Evolutionary conservation across 2,113 vertebrate species (phyloP).

Genomic region (Cacatua alba): DNA sequence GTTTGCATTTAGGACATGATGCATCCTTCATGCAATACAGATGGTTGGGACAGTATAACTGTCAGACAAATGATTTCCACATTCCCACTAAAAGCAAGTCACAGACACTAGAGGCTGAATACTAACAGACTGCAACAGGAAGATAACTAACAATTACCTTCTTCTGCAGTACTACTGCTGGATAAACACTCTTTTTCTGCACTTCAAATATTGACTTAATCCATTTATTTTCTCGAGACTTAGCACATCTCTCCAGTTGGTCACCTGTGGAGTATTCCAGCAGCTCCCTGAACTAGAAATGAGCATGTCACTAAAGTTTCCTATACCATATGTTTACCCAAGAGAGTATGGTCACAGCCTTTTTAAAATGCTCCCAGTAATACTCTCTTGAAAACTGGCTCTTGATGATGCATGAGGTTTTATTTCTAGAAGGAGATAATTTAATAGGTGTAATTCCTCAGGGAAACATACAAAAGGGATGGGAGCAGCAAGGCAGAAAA

Average conservation of each 20-base stretch:
- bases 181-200: not conserved
- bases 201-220: not conserved
- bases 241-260: not conserved
- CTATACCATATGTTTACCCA: not conserved
- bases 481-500: not conserved
- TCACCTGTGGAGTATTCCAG: not conserved
- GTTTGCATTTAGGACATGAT: not conserved
- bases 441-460: not conserved
- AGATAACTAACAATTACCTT: not conserved
- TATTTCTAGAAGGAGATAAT: not conserved
- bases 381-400: not conserved
- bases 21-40: not conserved
- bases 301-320: not conserved
- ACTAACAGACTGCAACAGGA: not conserved
- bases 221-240: not conserved
- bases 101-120: not conserved
- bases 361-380: not conserved
- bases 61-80: not conserved
- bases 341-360: not conserved
- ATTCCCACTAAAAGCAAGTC: not conserved
- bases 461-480: not conserved
- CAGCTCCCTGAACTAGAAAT: not conserved
- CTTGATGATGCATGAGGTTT: not conserved
- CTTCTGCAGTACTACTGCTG: not conserved
- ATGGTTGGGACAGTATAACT: not conserved